phyloP scores from a whole-genome alignment of 92 coral and sea anemone species.

The Plumapathes pennacea region DNA sequence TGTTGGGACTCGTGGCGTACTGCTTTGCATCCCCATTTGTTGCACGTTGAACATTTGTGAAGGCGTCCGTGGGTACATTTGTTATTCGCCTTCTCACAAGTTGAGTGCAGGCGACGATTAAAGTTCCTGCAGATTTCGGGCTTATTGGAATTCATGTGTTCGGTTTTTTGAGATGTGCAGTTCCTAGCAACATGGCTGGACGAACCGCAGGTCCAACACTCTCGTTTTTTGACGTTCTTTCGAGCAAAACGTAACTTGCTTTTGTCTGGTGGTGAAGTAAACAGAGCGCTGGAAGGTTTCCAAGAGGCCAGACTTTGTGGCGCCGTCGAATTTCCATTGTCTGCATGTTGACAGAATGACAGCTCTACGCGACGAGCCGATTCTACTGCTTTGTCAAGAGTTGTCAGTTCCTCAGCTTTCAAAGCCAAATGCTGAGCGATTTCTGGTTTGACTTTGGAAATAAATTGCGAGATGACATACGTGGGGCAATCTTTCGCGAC shows the following conservation, averaged over 20 bases:
- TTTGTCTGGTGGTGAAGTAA: too few species aligned
- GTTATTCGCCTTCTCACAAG: slow-evolving; percentile 20
- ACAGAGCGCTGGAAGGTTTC: slow-evolving; percentile 12
- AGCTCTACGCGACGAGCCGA: slow-evolving; percentile 27
- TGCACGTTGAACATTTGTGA: slow-evolving; percentile 21
- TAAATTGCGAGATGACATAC: slow-evolving; percentile 20
- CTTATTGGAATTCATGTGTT: too few species aligned
- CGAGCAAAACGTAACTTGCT: too few species aligned
- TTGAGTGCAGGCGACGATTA: slow-evolving; percentile 4
- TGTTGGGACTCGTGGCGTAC: background rate
- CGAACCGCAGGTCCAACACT: background rate
- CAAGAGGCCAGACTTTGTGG: too few species aligned
- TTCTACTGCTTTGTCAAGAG: slow-evolving; percentile 18
- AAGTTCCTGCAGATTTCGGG: slow-evolving; percentile 11
- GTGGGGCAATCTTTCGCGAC: slow-evolving; percentile 14
- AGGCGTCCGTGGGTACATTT: slow-evolving; percentile 12
- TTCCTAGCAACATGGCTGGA: slow-evolving; percentile 1
- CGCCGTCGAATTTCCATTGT: slow-evolving; percentile 13
- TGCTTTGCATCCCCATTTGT: slow-evolving; percentile 23
- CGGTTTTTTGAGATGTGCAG: too few species aligned
- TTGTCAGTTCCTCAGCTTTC: slow-evolving; percentile 16
- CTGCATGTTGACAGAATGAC: background rate
- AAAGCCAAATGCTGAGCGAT: slow-evolving; percentile 23
- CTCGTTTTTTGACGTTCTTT: too few species aligned
- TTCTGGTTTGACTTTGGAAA: slow-evolving; percentile 16